Percentiles rank a stretch among this genome's conserved stretches.
These are phyloP conservation scores for Morpho helenor DNA, from an alignment of 2,888 invertebrate species.

Conservation along the genomic window DNA sequence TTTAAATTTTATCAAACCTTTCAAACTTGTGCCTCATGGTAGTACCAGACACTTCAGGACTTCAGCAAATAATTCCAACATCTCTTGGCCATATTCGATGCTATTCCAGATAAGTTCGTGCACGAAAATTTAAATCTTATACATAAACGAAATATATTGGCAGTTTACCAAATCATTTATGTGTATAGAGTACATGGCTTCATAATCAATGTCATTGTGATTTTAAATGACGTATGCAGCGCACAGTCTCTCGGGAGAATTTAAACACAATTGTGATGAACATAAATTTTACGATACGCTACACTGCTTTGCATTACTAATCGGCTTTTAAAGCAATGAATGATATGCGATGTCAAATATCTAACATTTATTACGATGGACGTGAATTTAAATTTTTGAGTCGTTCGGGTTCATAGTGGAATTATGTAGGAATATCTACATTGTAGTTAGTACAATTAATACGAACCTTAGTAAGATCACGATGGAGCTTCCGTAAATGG, in stretches of 20 bases:
- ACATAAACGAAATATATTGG: slow-evolving; percentile 56
- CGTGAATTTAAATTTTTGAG: slow-evolving; percentile 16
- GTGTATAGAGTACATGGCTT: slow-evolving; percentile 12
- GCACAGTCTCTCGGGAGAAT: slow-evolving; percentile 34
- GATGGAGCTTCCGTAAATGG: slow-evolving; percentile 89
- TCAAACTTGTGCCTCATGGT: slow-evolving; percentile 22
- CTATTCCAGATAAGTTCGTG: slow-evolving; percentile 29
- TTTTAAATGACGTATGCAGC: slow-evolving; percentile 34
- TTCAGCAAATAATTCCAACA: not conserved
- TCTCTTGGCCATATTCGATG: slow-evolving; percentile 16
- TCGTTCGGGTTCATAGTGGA: slow-evolving; percentile 5
- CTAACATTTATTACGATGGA: slow-evolving; percentile 38
- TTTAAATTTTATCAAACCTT: slow-evolving; percentile 66
- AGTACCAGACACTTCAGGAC: slow-evolving; percentile 33
- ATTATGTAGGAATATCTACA: slow-evolving; percentile 19
- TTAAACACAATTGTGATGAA: slow-evolving; percentile 28
- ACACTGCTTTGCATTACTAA: slow-evolving; percentile 43
- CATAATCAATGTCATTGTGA: slow-evolving; percentile 10
- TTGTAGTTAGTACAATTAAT: slow-evolving; percentile 19
- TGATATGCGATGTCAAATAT: slow-evolving; percentile 38
- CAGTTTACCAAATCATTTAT: slow-evolving; percentile 32
- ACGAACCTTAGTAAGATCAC: slow-evolving; percentile 86
- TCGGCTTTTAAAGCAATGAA: slow-evolving; percentile 47
- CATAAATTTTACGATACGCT: slow-evolving; percentile 45
- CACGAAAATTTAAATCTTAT: slow-evolving; percentile 74